Conservation (phyloP, 2,888 invertebrate species). For the Drosophila ochracea region DNA sequence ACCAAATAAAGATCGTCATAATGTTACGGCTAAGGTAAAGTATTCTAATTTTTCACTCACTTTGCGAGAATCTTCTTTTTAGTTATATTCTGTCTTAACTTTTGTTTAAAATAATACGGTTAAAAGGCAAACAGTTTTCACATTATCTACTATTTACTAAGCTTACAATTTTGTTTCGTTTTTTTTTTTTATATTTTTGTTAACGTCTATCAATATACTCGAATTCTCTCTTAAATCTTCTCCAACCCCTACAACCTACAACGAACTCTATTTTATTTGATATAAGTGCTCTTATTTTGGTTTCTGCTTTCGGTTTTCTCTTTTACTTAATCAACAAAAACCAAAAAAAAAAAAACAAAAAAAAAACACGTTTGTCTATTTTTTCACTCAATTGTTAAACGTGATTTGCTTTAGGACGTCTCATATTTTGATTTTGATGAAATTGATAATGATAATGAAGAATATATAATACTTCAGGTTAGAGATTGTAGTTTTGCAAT, state of each 20-base stretch:
- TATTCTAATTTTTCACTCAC: conserved; percentile 44
- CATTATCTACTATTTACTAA: conserved; percentile 19
- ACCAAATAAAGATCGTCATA: conserved; percentile 94
- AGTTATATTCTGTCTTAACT: conserved; percentile 3
- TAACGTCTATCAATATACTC: conserved; percentile 6
- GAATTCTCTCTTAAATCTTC: conserved; percentile 11
- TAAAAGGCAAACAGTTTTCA: conserved; percentile 28
- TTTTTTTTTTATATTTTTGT: conserved; percentile 1
- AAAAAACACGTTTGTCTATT: conserved; percentile 18
- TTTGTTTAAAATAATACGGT: conserved; percentile 29
- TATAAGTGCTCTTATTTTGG: conserved; percentile 28
- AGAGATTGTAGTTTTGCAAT: conserved; percentile 68
- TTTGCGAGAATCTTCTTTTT: conserved; percentile 19
- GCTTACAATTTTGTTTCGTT: conserved; percentile 9
- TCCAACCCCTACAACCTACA: conserved; percentile 5
- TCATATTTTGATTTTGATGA: conserved; percentile 85
- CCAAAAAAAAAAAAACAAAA: not conserved
- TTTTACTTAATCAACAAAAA: conserved; percentile 9
- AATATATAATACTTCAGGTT: conserved; percentile 85
- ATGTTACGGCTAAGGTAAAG: conserved; percentile 91
- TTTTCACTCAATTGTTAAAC: conserved; percentile 31
- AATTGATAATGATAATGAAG: conserved; percentile 81
- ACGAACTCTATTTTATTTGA: conserved; percentile 18
- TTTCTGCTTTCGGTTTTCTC: conserved; percentile 28
- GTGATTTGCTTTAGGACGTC: conserved; percentile 72